Evolutionary conservation across 2,797 vertebrate genomes (phyloP).

Genomic region (Iguana delicatissima): DNA sequence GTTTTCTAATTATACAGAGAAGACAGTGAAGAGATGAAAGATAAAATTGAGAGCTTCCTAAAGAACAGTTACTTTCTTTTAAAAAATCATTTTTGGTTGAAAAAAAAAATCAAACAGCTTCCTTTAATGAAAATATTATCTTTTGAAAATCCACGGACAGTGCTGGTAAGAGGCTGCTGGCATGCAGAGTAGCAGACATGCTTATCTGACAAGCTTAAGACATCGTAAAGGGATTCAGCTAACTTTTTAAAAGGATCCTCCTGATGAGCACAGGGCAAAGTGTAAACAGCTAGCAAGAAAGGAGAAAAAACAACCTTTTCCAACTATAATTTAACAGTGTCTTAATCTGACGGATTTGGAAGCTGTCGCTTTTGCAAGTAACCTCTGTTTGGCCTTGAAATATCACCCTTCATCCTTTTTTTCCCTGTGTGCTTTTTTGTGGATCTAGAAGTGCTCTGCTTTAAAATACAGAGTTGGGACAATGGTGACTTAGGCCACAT

Average conservation of each 20-base stretch:
- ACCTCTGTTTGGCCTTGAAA: slow-evolving; percentile 13
- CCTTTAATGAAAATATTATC: not conserved
- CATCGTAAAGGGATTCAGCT: not conserved
- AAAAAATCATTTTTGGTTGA: not conserved
- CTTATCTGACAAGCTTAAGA: slow-evolving; percentile 18
- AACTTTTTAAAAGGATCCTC: slow-evolving; percentile 20
- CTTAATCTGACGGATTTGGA: not conserved
- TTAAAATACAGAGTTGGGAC: not conserved
- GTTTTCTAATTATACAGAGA: not conserved
- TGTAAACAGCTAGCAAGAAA: not conserved
- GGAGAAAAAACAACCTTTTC: not conserved
- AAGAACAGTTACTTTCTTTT: not conserved
- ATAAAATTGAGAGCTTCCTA: not conserved
- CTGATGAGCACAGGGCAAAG: not conserved
- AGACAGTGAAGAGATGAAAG: not conserved
- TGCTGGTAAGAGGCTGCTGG: not conserved
- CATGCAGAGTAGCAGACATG: not conserved
- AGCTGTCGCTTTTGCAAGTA: not conserved
- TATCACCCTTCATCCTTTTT: not conserved
- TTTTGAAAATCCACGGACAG: not conserved
- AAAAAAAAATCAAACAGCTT: not conserved
- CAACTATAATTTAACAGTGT: slow-evolving; percentile 1
- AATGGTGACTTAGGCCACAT: not conserved
- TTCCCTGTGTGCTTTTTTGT: not conserved
- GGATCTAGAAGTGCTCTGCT: not conserved